Conservation (phyloP, 2,888 invertebrate species). For the Apamea crenata region DNA sequence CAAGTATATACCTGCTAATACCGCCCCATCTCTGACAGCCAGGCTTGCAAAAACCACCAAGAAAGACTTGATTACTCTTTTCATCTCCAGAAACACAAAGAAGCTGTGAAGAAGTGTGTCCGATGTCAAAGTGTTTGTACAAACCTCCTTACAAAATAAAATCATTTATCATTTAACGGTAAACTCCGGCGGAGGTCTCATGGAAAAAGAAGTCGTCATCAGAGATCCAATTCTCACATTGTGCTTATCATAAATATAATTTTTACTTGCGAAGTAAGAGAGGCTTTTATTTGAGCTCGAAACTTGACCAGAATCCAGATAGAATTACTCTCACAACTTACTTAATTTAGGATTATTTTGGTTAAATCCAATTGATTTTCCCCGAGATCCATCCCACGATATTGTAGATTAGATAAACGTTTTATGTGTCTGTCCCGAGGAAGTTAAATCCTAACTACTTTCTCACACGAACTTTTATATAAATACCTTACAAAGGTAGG, state of each 20-base stretch:
- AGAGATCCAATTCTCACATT: neutral
- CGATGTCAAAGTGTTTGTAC: too few species aligned
- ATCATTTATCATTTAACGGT: too few species aligned
- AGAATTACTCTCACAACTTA: neutral
- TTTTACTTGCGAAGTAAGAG: neutral
- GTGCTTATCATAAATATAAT: neutral
- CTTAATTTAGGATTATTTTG: neutral
- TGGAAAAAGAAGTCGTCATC: neutral
- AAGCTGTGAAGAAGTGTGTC: neutral
- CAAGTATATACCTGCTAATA: neutral
- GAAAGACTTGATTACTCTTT: neutral
- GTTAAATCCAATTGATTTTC: neutral
- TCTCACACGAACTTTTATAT: constrained; percentile 15
- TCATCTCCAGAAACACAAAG: neutral
- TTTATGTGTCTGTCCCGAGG: neutral
- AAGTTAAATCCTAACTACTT: constrained; percentile 4
- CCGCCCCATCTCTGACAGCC: neutral
- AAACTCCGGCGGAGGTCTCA: neutral
- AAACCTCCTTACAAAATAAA: too few species aligned
- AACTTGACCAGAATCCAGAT: neutral
- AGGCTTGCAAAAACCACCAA: neutral
- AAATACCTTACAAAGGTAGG: neutral
- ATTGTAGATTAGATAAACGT: constrained; percentile 36
- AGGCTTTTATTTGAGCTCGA: neutral
- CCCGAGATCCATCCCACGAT: constrained; percentile 41